These are phyloP conservation scores for Discoglossus pictus DNA, from an alignment of 2,797 vertebrate genomes.

Conservation along the genomic window DNA sequence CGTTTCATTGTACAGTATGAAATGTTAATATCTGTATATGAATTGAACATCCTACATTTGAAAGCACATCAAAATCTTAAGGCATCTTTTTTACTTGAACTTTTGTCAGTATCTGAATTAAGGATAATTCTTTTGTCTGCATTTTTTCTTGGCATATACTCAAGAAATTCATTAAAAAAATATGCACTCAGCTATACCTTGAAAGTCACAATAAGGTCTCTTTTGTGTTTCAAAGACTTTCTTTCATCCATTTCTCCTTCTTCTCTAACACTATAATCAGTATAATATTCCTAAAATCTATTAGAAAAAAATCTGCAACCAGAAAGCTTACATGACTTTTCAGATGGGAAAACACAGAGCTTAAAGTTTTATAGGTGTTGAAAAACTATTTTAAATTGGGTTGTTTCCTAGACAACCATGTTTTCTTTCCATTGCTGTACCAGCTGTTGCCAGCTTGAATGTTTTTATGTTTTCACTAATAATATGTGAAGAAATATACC, in stretches of 20 bases:
- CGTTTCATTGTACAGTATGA: no score
- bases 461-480: slow-evolving; percentile 41
- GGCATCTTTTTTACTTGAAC: no score
- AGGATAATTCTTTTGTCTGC: background rate
- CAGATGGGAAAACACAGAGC: slow-evolving; percentile 36
- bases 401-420: slow-evolving; percentile 47
- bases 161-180: slow-evolving; percentile 11
- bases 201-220: slow-evolving; percentile 6
- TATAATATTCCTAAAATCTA: slow-evolving; percentile 8
- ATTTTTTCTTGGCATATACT: no score
- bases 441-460: slow-evolving; percentile 32
- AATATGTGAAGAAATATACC: slow-evolving; percentile 30
- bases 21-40: no score
- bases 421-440: slow-evolving; percentile 35
- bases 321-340: slow-evolving; percentile 20
- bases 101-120: no score
- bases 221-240: background rate
- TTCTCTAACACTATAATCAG: slow-evolving; percentile 17
- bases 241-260: slow-evolving; percentile 4
- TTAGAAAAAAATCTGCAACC: slow-evolving; percentile 21
- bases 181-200: background rate
- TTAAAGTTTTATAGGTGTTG: slow-evolving; percentile 44
- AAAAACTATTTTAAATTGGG: slow-evolving; percentile 42
- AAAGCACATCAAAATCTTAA: no score
- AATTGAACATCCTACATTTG: no score